Evolutionary conservation across 2,797 vertebrate species (phyloP).

Genomic region (Adelosebastes latens): DNA sequence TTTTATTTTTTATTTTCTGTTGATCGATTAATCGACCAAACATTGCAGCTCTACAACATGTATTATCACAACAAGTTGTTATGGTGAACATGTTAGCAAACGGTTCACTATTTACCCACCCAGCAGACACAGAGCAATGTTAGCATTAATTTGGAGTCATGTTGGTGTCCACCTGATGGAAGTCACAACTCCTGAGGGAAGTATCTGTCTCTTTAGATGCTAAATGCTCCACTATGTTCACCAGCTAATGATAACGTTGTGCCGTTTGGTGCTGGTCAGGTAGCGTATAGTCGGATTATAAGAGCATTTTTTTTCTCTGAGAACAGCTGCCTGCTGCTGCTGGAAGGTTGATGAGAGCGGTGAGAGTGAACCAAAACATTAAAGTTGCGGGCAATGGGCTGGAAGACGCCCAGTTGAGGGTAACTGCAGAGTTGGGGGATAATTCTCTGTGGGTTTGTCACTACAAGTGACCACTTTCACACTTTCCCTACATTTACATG

Average conservation of each 20-base stretch:
- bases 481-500: not conserved
- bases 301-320: not conserved
- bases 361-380: not conserved
- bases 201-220: not conserved
- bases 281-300: not conserved
- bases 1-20: not conserved
- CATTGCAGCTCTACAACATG: not conserved
- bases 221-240: not conserved
- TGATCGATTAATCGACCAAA: not conserved
- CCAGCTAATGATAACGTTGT: not conserved
- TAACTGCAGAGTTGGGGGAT: not conserved
- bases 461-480: not conserved
- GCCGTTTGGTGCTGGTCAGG: not conserved
- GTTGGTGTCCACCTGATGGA: not conserved
- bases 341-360: not conserved
- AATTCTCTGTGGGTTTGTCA: not conserved
- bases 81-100: not conserved
- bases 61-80: not conserved
- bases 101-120: too few relatives aligned
- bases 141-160: not conserved
- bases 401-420: not conserved
- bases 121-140: not conserved
- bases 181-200: not conserved
- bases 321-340: not conserved
- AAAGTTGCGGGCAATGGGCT: fast-evolving